phyloP scores from a whole-genome alignment of 2,113 vertebrate genomes.

The Equus quagga region DNA sequence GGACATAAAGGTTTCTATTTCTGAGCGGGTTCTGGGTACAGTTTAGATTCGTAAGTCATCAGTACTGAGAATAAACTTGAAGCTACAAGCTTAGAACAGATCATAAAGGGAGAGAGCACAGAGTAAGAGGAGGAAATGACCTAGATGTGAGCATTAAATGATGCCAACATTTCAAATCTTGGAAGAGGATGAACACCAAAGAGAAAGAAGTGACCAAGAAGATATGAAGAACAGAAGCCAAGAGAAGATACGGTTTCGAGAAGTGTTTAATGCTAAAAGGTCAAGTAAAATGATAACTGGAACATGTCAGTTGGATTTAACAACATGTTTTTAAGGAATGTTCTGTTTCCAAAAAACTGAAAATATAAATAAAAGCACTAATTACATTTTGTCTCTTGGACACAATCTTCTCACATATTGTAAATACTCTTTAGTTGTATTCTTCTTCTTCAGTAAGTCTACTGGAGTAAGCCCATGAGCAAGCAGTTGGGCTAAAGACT shows the following conservation, averaged over 20 bases:
- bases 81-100: neutral
- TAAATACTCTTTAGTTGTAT: neutral
- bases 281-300: conserved; percentile 38
- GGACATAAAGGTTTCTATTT: neutral
- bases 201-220: conserved; percentile 10
- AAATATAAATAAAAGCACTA: conserved; percentile 1
- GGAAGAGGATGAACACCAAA: neutral
- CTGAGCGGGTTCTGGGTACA: neutral
- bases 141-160: conserved; percentile 19
- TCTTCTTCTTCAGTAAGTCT: neutral
- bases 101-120: neutral
- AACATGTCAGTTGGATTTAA: conserved; percentile 27
- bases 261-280: conserved; percentile 10
- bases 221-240: neutral
- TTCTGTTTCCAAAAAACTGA: conserved; percentile 35
- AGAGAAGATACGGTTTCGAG: neutral
- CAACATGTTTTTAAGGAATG: conserved; percentile 43
- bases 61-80: neutral
- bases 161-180: neutral
- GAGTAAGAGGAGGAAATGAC: neutral
- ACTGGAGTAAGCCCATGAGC: neutral
- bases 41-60: conserved; percentile 10
- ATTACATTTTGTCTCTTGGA: conserved; percentile 41
- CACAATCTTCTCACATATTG: conserved; percentile 12
- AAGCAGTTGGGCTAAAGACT: neutral